Base-by-base conservation (phyloP, 2,888 invertebrate genomes). In the Tenthredo notha region DNA sequence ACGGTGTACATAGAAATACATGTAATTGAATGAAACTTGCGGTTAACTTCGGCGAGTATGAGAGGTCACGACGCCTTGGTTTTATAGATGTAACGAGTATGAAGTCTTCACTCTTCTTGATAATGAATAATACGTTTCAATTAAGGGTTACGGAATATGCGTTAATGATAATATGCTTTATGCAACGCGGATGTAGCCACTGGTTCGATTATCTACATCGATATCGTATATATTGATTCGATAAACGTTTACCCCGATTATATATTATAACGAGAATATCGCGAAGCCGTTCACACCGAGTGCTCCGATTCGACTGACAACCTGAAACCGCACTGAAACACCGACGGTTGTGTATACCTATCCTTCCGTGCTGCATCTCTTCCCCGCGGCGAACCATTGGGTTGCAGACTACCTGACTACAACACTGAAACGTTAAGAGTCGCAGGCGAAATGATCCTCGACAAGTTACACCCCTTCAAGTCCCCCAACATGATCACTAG, bases 221-320 rank as follows among this genome's bases (percentile, higher is more conserved):
- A 18, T 43, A 25, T 25, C 61, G 21, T 15, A 47, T 40, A 9
- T 43, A 43, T 10, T 43, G 40, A 10, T 43, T 43, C 10, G 10
- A 43, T 0, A 25, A 61, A 61, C 21, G 61, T 61, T 61, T 25
- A 25, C 12, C n/a, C 2, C 6, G 21, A 37, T 40, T 10, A 43
- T 10, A 43, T 70, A 37, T 25, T 15, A 15, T 47, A 43, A 74
- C 9, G 43, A 74, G 43, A 74, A 74, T 74, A 74, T 74, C 72
- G 72, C 72, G 54, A 77, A 18, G 54, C 77, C 77, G 77, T 77
- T 77, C 77, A 77, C 77, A 77, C 77, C 54, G 77, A 77, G 77
- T 33, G 77, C 33, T 54, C 54, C 77, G 50, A 77, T 77, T 77
- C 77, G 54, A 77, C 77, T 77, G 77, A 77, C 77, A 77, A 54